phyloP scores from a whole-genome alignment of 2,113 vertebrate genomes.

The Amphiprion percula region DNA sequence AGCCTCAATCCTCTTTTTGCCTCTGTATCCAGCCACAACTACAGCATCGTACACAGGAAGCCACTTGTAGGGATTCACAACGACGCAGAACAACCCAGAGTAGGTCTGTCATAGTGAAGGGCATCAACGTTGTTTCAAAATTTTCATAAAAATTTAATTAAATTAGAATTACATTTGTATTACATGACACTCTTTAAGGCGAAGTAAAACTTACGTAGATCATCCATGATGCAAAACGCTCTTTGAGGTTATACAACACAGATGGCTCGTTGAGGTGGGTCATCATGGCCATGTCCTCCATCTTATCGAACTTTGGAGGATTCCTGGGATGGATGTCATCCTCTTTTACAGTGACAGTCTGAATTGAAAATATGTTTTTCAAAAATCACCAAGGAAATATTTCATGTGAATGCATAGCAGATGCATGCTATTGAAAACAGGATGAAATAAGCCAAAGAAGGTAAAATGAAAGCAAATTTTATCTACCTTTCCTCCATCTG shows the following conservation, averaged over 20 bases:
- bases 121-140: neutral
- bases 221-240: slow-evolving; percentile 91
- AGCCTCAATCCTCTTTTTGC: slow-evolving; percentile 77
- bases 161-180: neutral
- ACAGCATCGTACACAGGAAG: slow-evolving; percentile 84
- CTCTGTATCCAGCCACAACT: slow-evolving; percentile 61
- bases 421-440: neutral
- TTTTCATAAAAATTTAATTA: neutral
- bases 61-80: slow-evolving; percentile 91
- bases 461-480: neutral
- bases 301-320: slow-evolving; percentile 83
- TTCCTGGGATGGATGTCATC: slow-evolving; percentile 79
- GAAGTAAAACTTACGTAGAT: slow-evolving; percentile 84
- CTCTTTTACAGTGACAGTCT: slow-evolving; percentile 81
- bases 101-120: slow-evolving; percentile 80
- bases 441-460: neutral
- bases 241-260: slow-evolving; percentile 89
- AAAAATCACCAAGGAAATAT: too few species aligned
- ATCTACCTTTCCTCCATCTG: slow-evolving; percentile 48
- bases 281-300: slow-evolving; percentile 88
- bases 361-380: neutral
- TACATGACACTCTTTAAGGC: slow-evolving; percentile 78
- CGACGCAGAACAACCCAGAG: slow-evolving; percentile 89
- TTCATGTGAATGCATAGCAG: neutral
- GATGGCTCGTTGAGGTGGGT: slow-evolving; percentile 81